phyloP scores from a whole-genome alignment of 2,113 vertebrate species.

The Eulemur rufifrons region DNA sequence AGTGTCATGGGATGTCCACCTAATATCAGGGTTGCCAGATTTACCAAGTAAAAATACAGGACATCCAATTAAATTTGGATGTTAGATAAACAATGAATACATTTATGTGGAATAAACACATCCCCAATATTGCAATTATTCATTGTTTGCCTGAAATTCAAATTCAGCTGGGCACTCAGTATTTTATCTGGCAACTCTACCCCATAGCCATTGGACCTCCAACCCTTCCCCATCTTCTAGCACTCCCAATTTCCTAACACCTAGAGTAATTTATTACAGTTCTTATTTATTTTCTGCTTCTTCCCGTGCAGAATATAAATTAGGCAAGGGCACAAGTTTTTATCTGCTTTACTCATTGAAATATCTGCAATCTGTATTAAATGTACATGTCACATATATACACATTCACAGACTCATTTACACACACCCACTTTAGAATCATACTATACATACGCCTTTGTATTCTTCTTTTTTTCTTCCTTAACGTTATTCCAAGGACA shows the following conservation, averaged over 20 bases:
- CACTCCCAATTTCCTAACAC: not conserved
- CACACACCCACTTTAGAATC: not conserved
- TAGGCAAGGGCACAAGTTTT: not conserved
- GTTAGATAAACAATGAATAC: not conserved
- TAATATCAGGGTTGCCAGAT: not conserved
- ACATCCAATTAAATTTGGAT: not conserved
- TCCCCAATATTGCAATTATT: not conserved
- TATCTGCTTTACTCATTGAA: not conserved
- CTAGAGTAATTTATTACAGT: not conserved
- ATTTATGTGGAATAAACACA: not conserved
- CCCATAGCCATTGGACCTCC: accelerated
- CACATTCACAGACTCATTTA: not conserved
- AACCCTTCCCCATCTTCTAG: not conserved
- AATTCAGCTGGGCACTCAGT: not conserved
- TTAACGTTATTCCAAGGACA: not conserved
- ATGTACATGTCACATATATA: too few relatives aligned
- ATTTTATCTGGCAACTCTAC: not conserved
- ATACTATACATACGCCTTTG: not conserved
- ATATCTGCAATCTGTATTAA: not conserved
- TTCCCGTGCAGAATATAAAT: not conserved
- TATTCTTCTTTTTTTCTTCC: not conserved
- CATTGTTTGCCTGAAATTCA: not conserved
- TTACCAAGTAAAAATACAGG: not conserved
- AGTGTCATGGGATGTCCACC: not conserved
- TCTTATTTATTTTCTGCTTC: not conserved